Conservation (phyloP, 2,113 vertebrate genomes). For the Rhinopithecus roxellana region DNA sequence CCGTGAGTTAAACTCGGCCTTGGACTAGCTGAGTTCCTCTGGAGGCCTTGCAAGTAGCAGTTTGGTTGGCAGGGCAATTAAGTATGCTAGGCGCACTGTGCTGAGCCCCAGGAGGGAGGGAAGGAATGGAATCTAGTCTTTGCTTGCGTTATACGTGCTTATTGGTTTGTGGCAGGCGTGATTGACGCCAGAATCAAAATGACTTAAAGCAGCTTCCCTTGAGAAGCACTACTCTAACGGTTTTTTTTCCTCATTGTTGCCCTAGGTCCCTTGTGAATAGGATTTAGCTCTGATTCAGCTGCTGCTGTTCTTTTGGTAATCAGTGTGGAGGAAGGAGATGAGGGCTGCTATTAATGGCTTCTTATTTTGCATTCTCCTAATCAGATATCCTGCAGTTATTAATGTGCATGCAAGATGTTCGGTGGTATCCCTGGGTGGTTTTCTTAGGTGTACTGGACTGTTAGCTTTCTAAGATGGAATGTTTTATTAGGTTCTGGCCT, state of each 20-base stretch:
- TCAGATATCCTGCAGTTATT: conserved; percentile 65
- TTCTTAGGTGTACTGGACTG: conserved; percentile 47
- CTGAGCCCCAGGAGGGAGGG: neutral
- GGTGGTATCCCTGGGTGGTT: conserved; percentile 48
- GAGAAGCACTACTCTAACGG: conserved; percentile 32
- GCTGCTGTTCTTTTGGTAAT: conserved; percentile 72
- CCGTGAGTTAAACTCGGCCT: neutral
- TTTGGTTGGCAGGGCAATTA: conserved; percentile 56
- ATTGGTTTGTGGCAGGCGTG: conserved; percentile 59
- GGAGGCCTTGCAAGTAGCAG: conserved; percentile 32
- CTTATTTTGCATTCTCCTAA: conserved; percentile 65
- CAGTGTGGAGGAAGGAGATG: conserved; percentile 62
- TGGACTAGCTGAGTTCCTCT: conserved; percentile 5
- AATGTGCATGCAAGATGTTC: conserved; percentile 51
- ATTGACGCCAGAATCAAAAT: conserved; percentile 63
- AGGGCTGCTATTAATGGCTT: conserved; percentile 69
- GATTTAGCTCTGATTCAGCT: conserved; percentile 69
- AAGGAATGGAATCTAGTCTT: conserved; percentile 22
- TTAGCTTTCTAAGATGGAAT: conserved; percentile 57
- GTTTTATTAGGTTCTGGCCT: conserved; percentile 42
- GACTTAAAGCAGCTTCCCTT: conserved; percentile 53
- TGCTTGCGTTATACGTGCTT: conserved; percentile 39
- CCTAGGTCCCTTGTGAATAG: conserved; percentile 59
- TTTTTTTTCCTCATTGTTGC: conserved; percentile 56
- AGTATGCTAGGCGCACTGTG: conserved; percentile 25